phyloP scores from a whole-genome alignment of 2,888 invertebrate genomes.

The Drosophila pegasa region DNA sequence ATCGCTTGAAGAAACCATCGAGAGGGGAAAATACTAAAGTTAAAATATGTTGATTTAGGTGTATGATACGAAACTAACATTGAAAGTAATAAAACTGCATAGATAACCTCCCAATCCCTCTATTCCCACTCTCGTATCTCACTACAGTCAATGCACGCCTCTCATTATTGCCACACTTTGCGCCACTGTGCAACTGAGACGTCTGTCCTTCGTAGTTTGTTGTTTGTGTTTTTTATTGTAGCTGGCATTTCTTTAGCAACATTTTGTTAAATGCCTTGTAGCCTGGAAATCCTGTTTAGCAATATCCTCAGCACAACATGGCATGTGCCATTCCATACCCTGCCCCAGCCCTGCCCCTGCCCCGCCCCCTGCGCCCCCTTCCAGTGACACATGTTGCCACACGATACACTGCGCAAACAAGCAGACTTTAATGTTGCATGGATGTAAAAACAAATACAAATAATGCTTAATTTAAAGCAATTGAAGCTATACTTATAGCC shows the following conservation, averaged over 20 bases:
- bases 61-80: too few relatives aligned
- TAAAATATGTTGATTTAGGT: too few relatives aligned
- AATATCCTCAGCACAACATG: slow-evolving; percentile 65
- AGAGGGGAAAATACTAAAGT: too few relatives aligned
- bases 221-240: slow-evolving; percentile 22
- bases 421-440: slow-evolving; percentile 20
- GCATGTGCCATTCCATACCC: slow-evolving; percentile 30
- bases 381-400: slow-evolving; percentile 42
- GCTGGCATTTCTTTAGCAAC: slow-evolving; percentile 55
- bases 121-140: too few relatives aligned
- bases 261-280: slow-evolving; percentile 71
- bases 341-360: not conserved
- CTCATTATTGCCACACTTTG: too few relatives aligned
- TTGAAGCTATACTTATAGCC: too few relatives aligned
- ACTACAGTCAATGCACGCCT: too few relatives aligned
- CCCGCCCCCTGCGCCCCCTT: too few relatives aligned
- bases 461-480: not conserved
- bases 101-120: too few relatives aligned
- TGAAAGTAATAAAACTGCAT: too few relatives aligned
- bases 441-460: not conserved
- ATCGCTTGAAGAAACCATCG: too few relatives aligned
- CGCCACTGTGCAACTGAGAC: slow-evolving; percentile 42
- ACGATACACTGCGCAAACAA: slow-evolving; percentile 10
- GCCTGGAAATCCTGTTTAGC: slow-evolving; percentile 77
- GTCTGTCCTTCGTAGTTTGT: slow-evolving; percentile 43